A percentile compares a stretch with the other conserved stretches of the same genome.
These are phyloP conservation scores for Adelges cooleyi DNA, from an alignment of 1,140 invertebrate genomes.

Conservation along the genomic window DNA sequence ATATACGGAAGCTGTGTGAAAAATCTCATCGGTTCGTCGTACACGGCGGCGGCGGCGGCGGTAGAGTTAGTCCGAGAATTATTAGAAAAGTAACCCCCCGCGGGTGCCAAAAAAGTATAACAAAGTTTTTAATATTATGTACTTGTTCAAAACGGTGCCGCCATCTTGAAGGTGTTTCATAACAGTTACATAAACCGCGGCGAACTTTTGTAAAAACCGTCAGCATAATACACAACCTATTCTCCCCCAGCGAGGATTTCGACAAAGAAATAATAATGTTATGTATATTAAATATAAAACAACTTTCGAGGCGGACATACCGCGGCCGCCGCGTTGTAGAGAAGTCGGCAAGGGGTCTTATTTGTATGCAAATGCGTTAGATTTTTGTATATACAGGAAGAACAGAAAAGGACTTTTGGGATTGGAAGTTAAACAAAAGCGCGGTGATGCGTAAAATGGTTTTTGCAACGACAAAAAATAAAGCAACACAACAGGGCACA, in stretches of 20 bases:
- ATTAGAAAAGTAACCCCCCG: slow-evolving; percentile 20
- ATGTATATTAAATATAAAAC: slow-evolving; percentile 27
- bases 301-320: slow-evolving; percentile 7
- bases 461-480: not conserved
- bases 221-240: not conserved
- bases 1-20: not conserved
- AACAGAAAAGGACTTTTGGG: slow-evolving; percentile 27
- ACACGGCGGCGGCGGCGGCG: not conserved
- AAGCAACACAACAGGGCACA: no score
- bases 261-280: slow-evolving; percentile 24
- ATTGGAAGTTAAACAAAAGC: slow-evolving; percentile 28
- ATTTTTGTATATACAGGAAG: slow-evolving; percentile 18
- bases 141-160: slow-evolving; percentile 8
- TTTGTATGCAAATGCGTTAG: slow-evolving; percentile 28
- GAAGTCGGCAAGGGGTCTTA: not conserved
- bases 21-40: slow-evolving; percentile 8
- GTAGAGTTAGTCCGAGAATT: slow-evolving; percentile 8
- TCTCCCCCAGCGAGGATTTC: not conserved
- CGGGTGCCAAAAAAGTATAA: not conserved
- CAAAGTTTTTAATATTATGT: not conserved
- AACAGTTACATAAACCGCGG: slow-evolving; percentile 27
- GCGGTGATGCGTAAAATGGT: slow-evolving; percentile 21
- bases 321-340: not conserved
- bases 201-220: slow-evolving; percentile 24
- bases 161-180: slow-evolving; percentile 28